Evolutionary conservation across 1,140 invertebrate species (phyloP), one percentile per base, ranked within the genome.

Genomic region (Papilio glaucus): DNA sequence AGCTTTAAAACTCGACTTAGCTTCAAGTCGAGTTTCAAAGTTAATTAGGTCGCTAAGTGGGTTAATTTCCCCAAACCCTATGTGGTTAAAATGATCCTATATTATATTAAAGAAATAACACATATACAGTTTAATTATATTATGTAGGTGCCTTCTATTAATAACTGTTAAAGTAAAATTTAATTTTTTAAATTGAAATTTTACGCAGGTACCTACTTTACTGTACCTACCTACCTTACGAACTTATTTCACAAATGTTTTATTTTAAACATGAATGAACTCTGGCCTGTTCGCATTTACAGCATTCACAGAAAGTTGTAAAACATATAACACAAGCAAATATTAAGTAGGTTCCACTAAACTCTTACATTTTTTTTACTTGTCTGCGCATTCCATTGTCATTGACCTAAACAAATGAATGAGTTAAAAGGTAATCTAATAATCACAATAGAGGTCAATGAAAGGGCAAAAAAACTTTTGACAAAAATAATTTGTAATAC

Each of bases 371-470:
- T 57, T 57, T 26, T 57, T 57, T 57, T 53, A 53, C 9, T 21
- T 12, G 49, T 24, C 18, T 53, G 12, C 10, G 49, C 49, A 12
- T 24, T 57, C 49, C 12, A 10, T 57, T 57, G 49, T 57, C 12
- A 12, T 24, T 57, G 10, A 57, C 49, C 49, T 57, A 57, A 57
- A 57, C 49, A 57, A 57, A 24, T 57, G 21, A 12, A 57, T 57
- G 24, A 57, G 49, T 57, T 57, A 24, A 57, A 57, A 57, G 49
- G 49, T 57, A 53, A n/a, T n/a, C n/a, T n/a, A n/a, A 53, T 53
- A 10, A 12, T 57, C 1, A 57, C 49, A 57, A 57, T 57, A 24
- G 49, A 57, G 49, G 49, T 57, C 49, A 57, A 26, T 57, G 10
- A 57, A 57, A 57, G 21, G 29, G 12, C 49, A 10, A 18, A 12